Base-by-base conservation (phyloP, 2,888 invertebrate genomes). In the Tortricodes alternella region DNA sequence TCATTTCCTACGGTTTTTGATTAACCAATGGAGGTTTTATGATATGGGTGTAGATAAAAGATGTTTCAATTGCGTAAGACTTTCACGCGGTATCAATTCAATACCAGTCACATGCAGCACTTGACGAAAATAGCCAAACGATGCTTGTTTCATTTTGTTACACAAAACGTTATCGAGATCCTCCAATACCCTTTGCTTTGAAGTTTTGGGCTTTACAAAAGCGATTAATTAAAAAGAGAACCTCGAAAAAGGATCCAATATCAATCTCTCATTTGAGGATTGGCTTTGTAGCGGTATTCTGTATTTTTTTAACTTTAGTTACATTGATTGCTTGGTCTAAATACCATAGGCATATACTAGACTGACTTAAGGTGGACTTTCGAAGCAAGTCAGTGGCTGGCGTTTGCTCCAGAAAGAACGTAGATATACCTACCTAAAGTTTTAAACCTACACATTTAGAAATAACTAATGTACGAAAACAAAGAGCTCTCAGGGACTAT, bases 201-300 rank as follows among this genome's bases (percentile, higher is more conserved):
- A 76, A 71, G 71, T 73, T 65, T 57, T 61, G 64, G 65, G 70
- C 65, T 73, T 69, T 70, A 70, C 73, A 63, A 78, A 78, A 71
- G 75, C 70, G 71, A 79, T 77, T 81, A 78, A 81, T 81, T 79
- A 77, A 80, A 80, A 80, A 72, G 66, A 66, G 65, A 65, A 69
- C 65, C 63, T 64, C 65, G 58, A 61, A 66, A 60, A 69, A 63
- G 68, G 70, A 66, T 71, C 69, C 73, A 70, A 74, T 77, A 76
- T 71, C 65, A 68, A 67, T 72, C 66, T 73, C 68, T 63, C 59
- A 65, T 64, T 73, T 52, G 61, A 55, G 58, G 66, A 13, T 64
- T 44, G 53, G 53, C 62, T 62, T 50, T 58, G 49, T 61, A 23
- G 37, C 23, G 37, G 37, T 21, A 24, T 43, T n/a, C 24, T 55